These are phyloP conservation scores for Euthynnus affinis DNA, from an alignment of 2,797 vertebrate species.

Conservation along the genomic window DNA sequence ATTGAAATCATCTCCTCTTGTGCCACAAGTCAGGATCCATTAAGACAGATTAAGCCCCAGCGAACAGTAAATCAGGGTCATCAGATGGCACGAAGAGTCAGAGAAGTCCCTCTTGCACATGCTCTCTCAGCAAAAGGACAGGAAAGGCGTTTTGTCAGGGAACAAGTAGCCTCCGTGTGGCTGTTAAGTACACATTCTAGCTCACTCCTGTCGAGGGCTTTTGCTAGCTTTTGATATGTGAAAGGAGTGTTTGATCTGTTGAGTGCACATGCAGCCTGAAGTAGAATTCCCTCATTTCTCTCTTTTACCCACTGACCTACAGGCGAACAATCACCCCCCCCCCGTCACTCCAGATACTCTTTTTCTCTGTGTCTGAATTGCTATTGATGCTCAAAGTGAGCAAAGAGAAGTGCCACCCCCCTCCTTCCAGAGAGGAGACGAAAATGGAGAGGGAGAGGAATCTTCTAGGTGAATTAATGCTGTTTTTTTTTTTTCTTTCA, in stretches of 20 bases:
- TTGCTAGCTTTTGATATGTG: conserved; percentile 41
- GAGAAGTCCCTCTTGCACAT: conserved; percentile 23
- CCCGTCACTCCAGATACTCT: not conserved
- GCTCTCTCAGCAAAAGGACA: conserved; percentile 21
- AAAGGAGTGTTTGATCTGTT: conserved; percentile 45
- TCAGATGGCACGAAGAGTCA: conserved; percentile 29
- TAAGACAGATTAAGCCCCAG: conserved; percentile 50
- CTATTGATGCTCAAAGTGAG: conserved; percentile 42
- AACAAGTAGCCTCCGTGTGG: conserved; percentile 16
- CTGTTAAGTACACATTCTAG: conserved; percentile 34
- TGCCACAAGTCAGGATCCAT: conserved; percentile 54
- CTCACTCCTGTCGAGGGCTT: conserved; percentile 40
- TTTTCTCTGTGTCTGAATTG: conserved; percentile 19
- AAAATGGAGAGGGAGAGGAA: not conserved
- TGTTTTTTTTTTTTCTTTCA: conserved; percentile 5
- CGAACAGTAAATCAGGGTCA: conserved; percentile 41
- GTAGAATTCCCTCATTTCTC: conserved; percentile 38
- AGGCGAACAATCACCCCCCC: conserved; percentile 9
- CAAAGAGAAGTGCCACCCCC: conserved; percentile 17
- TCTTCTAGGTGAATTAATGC: conserved; percentile 41
- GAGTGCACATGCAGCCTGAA: conserved; percentile 39
- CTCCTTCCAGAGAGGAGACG: conserved; percentile 7
- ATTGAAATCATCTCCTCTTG: conserved; percentile 65
- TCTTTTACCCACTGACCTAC: conserved; percentile 43
- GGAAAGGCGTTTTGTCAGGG: not conserved